A percentile compares a stretch with the other conserved stretches of the same genome.
Conservation (phyloP, 1,140 invertebrate species). For the Procambarus virginalis region DNA sequence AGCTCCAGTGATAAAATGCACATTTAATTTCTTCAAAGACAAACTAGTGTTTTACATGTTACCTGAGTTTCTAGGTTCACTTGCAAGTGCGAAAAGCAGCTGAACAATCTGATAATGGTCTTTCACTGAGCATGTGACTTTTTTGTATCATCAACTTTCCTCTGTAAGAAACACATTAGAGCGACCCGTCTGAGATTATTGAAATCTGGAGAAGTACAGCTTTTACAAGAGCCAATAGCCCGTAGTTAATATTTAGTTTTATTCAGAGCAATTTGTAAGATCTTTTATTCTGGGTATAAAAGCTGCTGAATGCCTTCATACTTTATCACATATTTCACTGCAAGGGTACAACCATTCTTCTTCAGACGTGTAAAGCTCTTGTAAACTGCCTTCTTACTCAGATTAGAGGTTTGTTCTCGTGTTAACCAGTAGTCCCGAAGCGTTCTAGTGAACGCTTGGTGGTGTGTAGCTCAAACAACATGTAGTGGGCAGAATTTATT, state of each 20-base stretch:
- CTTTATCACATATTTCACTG: not conserved
- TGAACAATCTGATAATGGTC: not conserved
- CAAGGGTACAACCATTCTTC: not conserved
- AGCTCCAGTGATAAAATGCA: not conserved
- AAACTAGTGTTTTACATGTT: not conserved
- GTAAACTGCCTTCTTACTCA: not conserved
- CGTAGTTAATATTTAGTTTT: not conserved
- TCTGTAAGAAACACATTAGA: conserved; percentile 45
- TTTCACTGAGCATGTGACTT: not conserved
- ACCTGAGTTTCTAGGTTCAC: not conserved
- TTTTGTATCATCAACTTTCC: not conserved
- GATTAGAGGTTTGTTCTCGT: conserved; percentile 1
- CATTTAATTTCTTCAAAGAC: not conserved
- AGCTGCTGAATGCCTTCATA: conserved; percentile 17
- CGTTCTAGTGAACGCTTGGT: not conserved
- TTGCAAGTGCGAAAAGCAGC: not conserved
- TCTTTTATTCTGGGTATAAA: not conserved
- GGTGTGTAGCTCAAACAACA: conserved; percentile 30
- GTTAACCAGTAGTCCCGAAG: conserved; percentile 11
- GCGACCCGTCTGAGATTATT: not conserved
- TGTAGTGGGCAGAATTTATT: conserved; percentile 23
- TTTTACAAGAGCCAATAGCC: conserved; percentile 1
- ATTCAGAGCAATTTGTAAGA: not conserved
- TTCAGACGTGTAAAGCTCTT: not conserved
- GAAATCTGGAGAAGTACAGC: not conserved